Conservation (phyloP, 92 coral and sea anemone species). For the Palythoa heliodiscus region DNA sequence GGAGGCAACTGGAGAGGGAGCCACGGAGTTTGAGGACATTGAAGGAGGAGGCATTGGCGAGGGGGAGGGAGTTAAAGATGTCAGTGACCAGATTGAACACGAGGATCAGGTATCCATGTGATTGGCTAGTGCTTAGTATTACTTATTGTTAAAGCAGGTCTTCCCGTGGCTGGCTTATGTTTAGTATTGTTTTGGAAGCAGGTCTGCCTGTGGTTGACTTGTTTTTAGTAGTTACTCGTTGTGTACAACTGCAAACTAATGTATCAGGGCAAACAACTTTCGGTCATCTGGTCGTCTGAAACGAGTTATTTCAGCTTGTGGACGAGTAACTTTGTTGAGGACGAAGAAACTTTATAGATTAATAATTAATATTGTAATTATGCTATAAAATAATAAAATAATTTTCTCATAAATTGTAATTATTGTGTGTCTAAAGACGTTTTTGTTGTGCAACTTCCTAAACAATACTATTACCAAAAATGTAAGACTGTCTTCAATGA, state of each 20-base stretch:
- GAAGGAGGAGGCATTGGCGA: constrained; percentile 97
- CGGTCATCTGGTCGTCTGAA: too few species aligned
- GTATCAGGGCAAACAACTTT: too few species aligned
- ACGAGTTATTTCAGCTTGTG: too few species aligned
- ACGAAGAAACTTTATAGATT: too few species aligned
- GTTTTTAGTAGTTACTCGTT: background rate
- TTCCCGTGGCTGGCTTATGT: background rate
- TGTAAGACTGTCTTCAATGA: too few species aligned
- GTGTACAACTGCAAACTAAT: background rate
- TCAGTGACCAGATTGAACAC: constrained; percentile 94
- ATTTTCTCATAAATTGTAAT: too few species aligned
- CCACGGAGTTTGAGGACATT: constrained; percentile 89
- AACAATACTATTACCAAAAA: too few species aligned
- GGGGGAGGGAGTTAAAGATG: constrained; percentile 97
- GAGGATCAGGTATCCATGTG: constrained; percentile 81
- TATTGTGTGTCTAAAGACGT: too few species aligned
- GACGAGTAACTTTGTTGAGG: too few species aligned
- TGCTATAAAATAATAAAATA: too few species aligned
- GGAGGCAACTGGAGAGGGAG: constrained; percentile 86
- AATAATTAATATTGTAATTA: too few species aligned
- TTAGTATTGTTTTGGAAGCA: background rate
- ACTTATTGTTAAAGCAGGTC: background rate
- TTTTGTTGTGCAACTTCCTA: too few species aligned
- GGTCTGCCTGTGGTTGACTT: background rate
- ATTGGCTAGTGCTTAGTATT: background rate